Percentiles rank a stretch among this genome's conserved stretches.
Conservation (phyloP, 2,797 vertebrate species). For the Microctenopoma lineatum region DNA sequence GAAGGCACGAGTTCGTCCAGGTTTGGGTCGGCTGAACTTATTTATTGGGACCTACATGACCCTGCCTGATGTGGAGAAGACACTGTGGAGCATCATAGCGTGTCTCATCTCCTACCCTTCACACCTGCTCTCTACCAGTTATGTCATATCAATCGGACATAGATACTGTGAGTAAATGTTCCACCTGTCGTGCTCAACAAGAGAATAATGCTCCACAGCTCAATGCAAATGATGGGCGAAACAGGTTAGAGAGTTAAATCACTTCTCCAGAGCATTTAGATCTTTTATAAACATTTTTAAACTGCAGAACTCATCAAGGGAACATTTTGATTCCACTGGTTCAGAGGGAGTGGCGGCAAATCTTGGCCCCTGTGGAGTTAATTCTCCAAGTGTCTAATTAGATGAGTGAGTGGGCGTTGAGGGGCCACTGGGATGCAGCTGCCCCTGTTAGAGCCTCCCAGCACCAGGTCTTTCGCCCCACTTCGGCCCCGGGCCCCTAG, state of each 20-base stretch:
- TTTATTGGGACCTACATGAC: too few relatives aligned
- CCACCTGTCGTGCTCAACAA: neutral
- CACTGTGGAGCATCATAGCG: too few relatives aligned
- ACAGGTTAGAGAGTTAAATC: neutral
- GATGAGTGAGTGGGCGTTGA: constrained; percentile 62
- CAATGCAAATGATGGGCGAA: neutral
- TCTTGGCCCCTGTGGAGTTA: constrained; percentile 46
- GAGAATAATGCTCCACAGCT: neutral
- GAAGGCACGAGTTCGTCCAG: too few relatives aligned
- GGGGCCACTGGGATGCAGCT: constrained; percentile 60
- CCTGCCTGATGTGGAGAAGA: too few relatives aligned
- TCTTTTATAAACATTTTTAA: constrained; percentile 5
- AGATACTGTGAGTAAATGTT: neutral
- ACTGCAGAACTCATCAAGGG: neutral
- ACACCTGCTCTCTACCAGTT: too few relatives aligned
- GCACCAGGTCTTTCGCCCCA: constrained; percentile 50
- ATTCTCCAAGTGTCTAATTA: constrained; percentile 69
- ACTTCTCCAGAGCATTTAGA: neutral
- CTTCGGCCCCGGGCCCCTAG: constrained; percentile 38
- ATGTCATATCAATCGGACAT: too few relatives aligned
- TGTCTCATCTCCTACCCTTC: neutral
- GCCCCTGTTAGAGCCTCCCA: constrained; percentile 65
- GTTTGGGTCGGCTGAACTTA: neutral
- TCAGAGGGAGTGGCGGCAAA: constrained; percentile 25
- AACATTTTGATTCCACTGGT: constrained; percentile 8